These are phyloP conservation scores for Euclidia mi DNA, from an alignment of 2,888 invertebrate species.

Conservation along the genomic window DNA sequence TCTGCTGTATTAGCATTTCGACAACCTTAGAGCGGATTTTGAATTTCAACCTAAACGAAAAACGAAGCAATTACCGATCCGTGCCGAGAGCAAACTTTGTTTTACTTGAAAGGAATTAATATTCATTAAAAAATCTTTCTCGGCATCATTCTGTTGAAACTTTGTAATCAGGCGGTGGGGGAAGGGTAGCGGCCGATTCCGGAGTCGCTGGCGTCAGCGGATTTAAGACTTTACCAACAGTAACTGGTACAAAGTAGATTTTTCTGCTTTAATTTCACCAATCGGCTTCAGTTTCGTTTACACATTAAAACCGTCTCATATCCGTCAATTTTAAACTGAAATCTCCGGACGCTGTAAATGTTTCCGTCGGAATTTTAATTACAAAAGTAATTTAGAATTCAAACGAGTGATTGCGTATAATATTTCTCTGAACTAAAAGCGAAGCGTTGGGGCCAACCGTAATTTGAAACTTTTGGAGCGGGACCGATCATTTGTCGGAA, in stretches of 20 bases:
- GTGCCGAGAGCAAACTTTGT: conserved; percentile 84
- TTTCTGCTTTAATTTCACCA: conserved; percentile 74
- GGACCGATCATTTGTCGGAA: conserved; percentile 71
- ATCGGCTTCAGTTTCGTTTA: conserved; percentile 56
- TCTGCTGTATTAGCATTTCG: conserved; percentile 64
- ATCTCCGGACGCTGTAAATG: conserved; percentile 26
- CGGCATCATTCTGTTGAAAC: conserved; percentile 84
- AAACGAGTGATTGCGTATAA: conserved; percentile 64
- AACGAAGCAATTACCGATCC: conserved; percentile 85
- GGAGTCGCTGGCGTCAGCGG: conserved; percentile 73
- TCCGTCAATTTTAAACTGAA: conserved; percentile 58
- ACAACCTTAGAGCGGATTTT: conserved; percentile 72
- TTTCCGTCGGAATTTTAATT: conserved; percentile 62
- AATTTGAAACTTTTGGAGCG: conserved; percentile 71
- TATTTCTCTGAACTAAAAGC: conserved; percentile 67
- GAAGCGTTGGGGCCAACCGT: conserved; percentile 59
- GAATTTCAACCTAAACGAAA: conserved; percentile 75
- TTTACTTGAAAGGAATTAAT: conserved; percentile 87
- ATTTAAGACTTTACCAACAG: conserved; percentile 79
- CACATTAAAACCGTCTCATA: conserved; percentile 53
- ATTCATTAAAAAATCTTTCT: conserved; percentile 89
- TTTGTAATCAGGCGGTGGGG: conserved; percentile 85
- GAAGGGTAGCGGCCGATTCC: conserved; percentile 43
- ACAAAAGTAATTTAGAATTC: conserved; percentile 63
- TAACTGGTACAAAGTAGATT: conserved; percentile 76